Evolutionary conservation across 2,888 invertebrate genomes (phyloP), one percentile per base, ranked within the genome.

Genomic region (Minunthozetes semirufus): DNA sequence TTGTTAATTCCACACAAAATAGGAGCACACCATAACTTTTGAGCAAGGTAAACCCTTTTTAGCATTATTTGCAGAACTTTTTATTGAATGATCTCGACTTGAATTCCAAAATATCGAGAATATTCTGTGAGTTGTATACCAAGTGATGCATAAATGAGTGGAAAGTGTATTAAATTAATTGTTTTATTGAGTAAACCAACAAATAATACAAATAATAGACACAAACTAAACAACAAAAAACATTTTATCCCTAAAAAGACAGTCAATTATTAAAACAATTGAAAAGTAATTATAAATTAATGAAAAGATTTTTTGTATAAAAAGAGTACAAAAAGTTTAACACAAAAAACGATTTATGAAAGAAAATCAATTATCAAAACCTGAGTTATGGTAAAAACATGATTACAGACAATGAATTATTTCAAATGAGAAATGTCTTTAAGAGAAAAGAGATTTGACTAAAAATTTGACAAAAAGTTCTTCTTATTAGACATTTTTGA

Each of bases 321-420:
- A 48, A 48, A 48, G 13, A 48, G 46, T 48, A 48, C 46, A 48
- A 17, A 48, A 48, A 33, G n/a, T n/a, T 48, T 48, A 15, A 48
- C 46, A 48, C 46, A 17, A 48, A 42, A 48, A 48, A 48, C 46
- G 46, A 48, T 48, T 48, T 48, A 13, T 8, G 33, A 33, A 33
- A 8, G 8, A 33, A 48, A 48, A 19, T 17, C 19, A 56, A 19
- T 19, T 56, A 50, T 50, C 50, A 56, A 56, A 56, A 56, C 56
- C 56, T 56, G 56, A 56, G 56, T 56, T 19, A 56, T 56, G 56
- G 56, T 46, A 46, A 56, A 4, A 56, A 56, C 46, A 48, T 48
- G 4, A 4, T 48, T 11, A 48, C 46, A 48, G 56, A 56, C 56
- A 56, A 56, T 56, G 56, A 56, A 22, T 19, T 56, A 3, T 56